Evolutionary conservation across 2,888 invertebrate genomes (phyloP).

Genomic region (Eudemis profundana): DNA sequence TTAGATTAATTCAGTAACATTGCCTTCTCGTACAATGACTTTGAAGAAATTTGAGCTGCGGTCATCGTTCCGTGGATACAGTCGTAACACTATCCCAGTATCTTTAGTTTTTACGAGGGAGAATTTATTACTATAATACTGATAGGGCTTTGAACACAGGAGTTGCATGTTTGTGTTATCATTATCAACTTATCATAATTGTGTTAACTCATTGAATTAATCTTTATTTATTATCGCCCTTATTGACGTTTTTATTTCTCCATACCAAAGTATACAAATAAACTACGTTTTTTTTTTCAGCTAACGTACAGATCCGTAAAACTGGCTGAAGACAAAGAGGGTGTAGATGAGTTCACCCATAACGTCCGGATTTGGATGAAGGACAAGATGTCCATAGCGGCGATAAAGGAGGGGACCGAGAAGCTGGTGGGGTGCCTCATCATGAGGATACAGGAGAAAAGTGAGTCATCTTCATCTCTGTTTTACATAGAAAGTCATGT

Average conservation of each 20-base stretch:
- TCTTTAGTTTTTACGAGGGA: background rate
- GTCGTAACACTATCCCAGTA: conserved; percentile 3
- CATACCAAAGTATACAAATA: too few relatives aligned
- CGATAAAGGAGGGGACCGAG: conserved; percentile 75
- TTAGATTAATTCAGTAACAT: conserved; percentile 48
- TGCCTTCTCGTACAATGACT: conserved; percentile 34
- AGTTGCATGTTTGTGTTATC: too few relatives aligned
- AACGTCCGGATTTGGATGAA: conserved; percentile 79
- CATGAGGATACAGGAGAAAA: conserved; percentile 80
- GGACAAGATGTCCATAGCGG: conserved; percentile 80
- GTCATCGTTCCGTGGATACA: conserved; percentile 16
- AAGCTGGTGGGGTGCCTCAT: conserved; percentile 75
- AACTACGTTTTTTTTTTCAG: conserved; percentile 54
- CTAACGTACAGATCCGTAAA: conserved; percentile 76
- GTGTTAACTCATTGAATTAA: too few relatives aligned
- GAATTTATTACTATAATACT: too few relatives aligned
- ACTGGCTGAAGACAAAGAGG: conserved; percentile 71
- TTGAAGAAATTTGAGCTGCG: conserved; percentile 12
- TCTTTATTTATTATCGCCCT: too few relatives aligned
- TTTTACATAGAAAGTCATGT: background rate
- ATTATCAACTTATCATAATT: too few relatives aligned
- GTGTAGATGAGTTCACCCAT: conserved; percentile 72
- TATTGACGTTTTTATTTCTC: background rate
- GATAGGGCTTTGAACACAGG: too few relatives aligned
- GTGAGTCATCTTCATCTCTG: too few relatives aligned